Conservation (phyloP, 2,797 vertebrate genomes). For the Alcedo atthis region DNA sequence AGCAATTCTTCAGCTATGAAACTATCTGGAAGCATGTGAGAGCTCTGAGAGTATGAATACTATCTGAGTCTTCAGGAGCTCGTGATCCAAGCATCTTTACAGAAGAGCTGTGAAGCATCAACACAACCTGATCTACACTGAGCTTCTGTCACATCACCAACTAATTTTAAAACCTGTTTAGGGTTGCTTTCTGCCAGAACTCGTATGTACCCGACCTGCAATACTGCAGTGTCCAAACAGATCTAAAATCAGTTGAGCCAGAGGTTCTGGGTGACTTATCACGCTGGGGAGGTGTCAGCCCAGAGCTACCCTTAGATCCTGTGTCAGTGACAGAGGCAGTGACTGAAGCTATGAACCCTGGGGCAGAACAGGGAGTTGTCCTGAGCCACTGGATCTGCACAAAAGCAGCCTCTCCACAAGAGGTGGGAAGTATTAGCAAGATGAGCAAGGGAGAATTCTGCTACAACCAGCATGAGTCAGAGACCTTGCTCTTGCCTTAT, state of each 20-base stretch:
- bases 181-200: neutral
- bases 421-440: neutral
- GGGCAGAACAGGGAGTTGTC: slow-evolving; percentile 2
- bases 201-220: neutral
- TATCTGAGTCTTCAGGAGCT: neutral
- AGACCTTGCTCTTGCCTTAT: slow-evolving; percentile 26
- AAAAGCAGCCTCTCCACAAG: slow-evolving; percentile 2
- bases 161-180: neutral
- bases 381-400: slow-evolving; percentile 25
- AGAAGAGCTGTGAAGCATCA: neutral
- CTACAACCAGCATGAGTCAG: neutral
- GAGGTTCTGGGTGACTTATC: neutral
- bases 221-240: neutral
- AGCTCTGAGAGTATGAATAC: neutral
- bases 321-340: neutral
- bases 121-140: neutral
- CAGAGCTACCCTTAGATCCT: neutral
- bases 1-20: neutral
- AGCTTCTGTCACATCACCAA: neutral
- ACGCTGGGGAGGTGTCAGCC: neutral
- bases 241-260: slow-evolving; percentile 1
- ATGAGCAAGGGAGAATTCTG: slow-evolving; percentile 19
- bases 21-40: neutral
- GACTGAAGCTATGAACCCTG: neutral
- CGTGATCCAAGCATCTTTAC: neutral